Base-by-base conservation (phyloP, 2,113 vertebrate species). In the Trichechus manatus region DNA sequence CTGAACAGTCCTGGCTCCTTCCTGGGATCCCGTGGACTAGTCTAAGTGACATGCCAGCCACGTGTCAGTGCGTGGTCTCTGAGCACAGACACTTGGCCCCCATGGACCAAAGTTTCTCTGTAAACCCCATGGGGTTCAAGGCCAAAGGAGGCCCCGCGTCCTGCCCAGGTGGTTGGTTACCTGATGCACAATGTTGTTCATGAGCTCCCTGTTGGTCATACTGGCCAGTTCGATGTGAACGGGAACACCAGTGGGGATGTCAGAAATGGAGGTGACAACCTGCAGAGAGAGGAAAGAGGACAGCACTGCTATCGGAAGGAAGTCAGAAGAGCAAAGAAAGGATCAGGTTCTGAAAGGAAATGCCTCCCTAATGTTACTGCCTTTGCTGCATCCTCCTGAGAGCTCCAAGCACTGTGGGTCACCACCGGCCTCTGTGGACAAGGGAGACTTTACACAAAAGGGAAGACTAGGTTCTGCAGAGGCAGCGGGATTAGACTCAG, bases 181-280 rank as follows among this genome's bases (percentile, higher is more conserved):
- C 99, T 99, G 99, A 97, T 99, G 99, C 96, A 99, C 98, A 70
- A 99, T 99, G 97, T 98, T 99, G 98, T 98, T 99, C 99, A 99
- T 99, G 97, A 99, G 99, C 66, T 99, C 99, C 93, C 96, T 98
- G 96, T 99, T 99, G 0, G 99, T 99, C 99, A 99, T 99, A 95
- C 99, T 99, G 50, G 99, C 99, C 98, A 99, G 93, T 98, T 99
- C 99, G 94, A 99, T 98, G 97, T 99, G 99, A 90, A 99, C 98
- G 63, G 99, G 99, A 85, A 99, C 97, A 63, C 99, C 99, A 0
- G 98, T 99, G 25, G 98, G 99, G 78, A 99, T 99, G 85, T 99
- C 99, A 5, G 99, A 99, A 91, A 99, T 99, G 93, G 99, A 98
- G 13, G 97, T 96, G 66, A 99, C 99, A 1, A 99, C 99, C 99